Evolutionary conservation across 1,140 invertebrate genomes (phyloP).

Genomic region (Plectrocnemia conspersa): DNA sequence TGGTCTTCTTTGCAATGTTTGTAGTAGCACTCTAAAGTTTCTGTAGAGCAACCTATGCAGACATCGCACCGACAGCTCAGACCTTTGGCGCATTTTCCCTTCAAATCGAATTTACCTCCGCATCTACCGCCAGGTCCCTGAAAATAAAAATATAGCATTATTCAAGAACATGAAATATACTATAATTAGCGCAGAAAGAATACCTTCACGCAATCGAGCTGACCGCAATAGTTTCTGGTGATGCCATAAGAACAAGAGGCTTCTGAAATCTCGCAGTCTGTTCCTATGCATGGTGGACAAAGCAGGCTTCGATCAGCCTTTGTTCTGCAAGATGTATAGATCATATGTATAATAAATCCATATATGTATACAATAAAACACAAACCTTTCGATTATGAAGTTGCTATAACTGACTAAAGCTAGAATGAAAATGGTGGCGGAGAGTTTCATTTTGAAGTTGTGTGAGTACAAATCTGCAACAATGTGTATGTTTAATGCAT

Average conservation of each 20-base stretch:
- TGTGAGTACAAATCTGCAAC: constrained; percentile 34
- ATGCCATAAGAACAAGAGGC: constrained; percentile 21
- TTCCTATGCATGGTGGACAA: constrained; percentile 18
- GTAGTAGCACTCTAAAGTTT: constrained; percentile 43
- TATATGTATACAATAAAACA: constrained; percentile 2
- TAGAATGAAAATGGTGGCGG: constrained; percentile 26
- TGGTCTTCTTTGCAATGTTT: constrained; percentile 18
- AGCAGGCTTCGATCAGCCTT: constrained; percentile 21
- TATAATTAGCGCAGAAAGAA: too few relatives aligned
- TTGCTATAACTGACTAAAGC: constrained; percentile 15
- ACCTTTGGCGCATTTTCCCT: constrained; percentile 47
- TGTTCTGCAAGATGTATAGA: constrained; percentile 18
- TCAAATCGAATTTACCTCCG: constrained; percentile 40
- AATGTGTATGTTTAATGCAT: background rate
- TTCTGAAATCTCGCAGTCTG: constrained; percentile 22
- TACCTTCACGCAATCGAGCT: constrained; percentile 15
- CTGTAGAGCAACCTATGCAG: constrained; percentile 47
- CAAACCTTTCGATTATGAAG: constrained; percentile 19
- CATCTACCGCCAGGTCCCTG: constrained; percentile 48
- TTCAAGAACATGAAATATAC: constrained; percentile 3
- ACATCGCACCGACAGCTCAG: constrained; percentile 46
- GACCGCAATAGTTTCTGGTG: constrained; percentile 24
- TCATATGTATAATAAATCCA: constrained; percentile 3
- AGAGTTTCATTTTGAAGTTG: constrained; percentile 30
- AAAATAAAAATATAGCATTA: constrained; percentile 16